A percentile compares a stretch with the other conserved stretches of the same genome.
phyloP scores from a whole-genome alignment of 2,797 vertebrate genomes.

The Hapalemur alaotrensis region DNA sequence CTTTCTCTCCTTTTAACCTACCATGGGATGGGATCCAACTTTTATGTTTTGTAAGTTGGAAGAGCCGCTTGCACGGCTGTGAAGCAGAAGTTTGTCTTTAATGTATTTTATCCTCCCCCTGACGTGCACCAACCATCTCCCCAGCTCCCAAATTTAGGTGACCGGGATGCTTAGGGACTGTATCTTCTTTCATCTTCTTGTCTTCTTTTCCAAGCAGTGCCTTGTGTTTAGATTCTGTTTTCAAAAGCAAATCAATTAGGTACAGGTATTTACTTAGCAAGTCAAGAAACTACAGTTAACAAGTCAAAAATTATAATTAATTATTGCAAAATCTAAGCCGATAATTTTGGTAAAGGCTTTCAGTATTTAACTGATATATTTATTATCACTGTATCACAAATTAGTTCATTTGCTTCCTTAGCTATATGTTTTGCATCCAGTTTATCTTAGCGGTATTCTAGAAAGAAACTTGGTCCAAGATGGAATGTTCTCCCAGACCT shows the following conservation, averaged over 20 bases:
- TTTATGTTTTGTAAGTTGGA: background rate
- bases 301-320: background rate
- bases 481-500: background rate
- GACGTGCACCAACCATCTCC: background rate
- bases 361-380: background rate
- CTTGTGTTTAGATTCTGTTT: background rate
- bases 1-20: background rate
- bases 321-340: background rate
- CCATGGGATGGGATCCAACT: conserved; percentile 19
- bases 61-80: background rate
- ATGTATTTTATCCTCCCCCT: too few relatives aligned
- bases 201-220: background rate
- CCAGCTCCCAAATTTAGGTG: background rate
- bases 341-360: background rate
- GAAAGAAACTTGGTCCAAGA: background rate
- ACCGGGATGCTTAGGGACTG: background rate
- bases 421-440: background rate
- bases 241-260: background rate
- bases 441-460: background rate
- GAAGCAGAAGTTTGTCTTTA: background rate
- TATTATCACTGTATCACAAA: background rate
- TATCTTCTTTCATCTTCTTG: background rate
- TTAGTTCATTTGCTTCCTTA: background rate
- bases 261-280: background rate
- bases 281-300: background rate